Base-by-base conservation (phyloP, 2,113 vertebrate genomes). In the Labrus mixtus region DNA sequence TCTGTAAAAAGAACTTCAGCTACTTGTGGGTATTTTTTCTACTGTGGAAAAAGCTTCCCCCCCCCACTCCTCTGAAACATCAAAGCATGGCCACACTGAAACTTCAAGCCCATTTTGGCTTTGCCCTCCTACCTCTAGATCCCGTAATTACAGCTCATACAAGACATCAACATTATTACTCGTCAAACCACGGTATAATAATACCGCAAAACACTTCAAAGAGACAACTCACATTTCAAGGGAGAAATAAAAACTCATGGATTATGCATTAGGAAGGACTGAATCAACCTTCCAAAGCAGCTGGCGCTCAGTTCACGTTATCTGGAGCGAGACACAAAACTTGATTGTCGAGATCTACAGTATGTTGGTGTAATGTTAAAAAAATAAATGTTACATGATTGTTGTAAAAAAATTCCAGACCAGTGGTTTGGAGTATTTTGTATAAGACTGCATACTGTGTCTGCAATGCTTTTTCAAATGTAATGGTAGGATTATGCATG, bases 81-180 rank as follows among this genome's bases (percentile, higher is more conserved):
- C 90, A 94, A 93, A 93, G 92, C 81, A 77, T 6, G 88, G 85
- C 87, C 92, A 91, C 90, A 90, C 83, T 87, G 78, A 80, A 81
- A 90, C 83, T 88, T 86, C 90, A 90, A 92, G 82, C 87, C 77
- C 79, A 82, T 88, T 91, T 90, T 92, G 89, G 89, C 87, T 88
- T 76, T 74, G 87, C 84, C 87, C 79, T 90, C 80, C 88, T 88
- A 87, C 91, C 90, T 87, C 87, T 61, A 87, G 78, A 92, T 91
- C 88, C 93, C 88, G 86, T 95, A 95, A 95, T 95, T 93, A 92
- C 84, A 92, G 93, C 90, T 91, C 81, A 86, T 87, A 91, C 75
- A 85, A 92, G 88, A 93, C 90, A 93, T 92, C 91, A 93, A 88
- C 88, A 89, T 93, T 92, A 93, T 91, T 93, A 89, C 89, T 91